A percentile compares a stretch with the other conserved stretches of the same genome.
These are phyloP conservation scores for Drymodes brunneopygia DNA, from an alignment of 2,113 vertebrate species.

Conservation along the genomic window DNA sequence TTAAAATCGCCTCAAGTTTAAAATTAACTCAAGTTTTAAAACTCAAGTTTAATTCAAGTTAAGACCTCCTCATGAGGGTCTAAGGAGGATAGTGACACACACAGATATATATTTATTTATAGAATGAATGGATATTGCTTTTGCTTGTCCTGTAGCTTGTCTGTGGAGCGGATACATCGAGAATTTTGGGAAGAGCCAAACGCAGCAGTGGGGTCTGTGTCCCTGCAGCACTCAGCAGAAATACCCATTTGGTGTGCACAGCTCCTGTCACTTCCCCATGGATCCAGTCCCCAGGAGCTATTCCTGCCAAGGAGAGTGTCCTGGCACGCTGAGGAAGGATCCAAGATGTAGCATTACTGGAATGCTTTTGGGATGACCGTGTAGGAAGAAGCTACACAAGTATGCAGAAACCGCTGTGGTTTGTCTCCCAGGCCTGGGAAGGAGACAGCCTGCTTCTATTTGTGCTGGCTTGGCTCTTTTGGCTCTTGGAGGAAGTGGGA, in stretches of 20 bases:
- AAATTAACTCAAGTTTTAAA: background rate
- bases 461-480: background rate
- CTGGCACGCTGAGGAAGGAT: background rate
- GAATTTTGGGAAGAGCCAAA: background rate
- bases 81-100: background rate
- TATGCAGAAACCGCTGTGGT: slow-evolving; percentile 28
- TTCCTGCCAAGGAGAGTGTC: background rate
- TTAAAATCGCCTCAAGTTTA: background rate
- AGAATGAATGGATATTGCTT: background rate
- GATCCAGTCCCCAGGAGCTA: background rate
- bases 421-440: slow-evolving; percentile 27
- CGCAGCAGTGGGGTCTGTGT: background rate
- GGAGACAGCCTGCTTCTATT: background rate
- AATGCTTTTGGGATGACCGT: slow-evolving; percentile 38
- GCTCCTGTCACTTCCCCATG: background rate
- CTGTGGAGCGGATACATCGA: background rate
- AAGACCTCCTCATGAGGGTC: background rate
- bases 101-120: background rate
- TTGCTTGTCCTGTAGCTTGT: background rate
- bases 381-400: slow-evolving; percentile 21
- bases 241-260: background rate
- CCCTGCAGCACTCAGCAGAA: background rate
- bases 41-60: too few species aligned
- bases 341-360: slow-evolving; percentile 6
- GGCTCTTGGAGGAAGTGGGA: background rate